A percentile compares a stretch with the other conserved stretches of the same genome.
Conservation (phyloP, 92 coral and sea anemone genomes). For the Muricea muricata region DNA sequence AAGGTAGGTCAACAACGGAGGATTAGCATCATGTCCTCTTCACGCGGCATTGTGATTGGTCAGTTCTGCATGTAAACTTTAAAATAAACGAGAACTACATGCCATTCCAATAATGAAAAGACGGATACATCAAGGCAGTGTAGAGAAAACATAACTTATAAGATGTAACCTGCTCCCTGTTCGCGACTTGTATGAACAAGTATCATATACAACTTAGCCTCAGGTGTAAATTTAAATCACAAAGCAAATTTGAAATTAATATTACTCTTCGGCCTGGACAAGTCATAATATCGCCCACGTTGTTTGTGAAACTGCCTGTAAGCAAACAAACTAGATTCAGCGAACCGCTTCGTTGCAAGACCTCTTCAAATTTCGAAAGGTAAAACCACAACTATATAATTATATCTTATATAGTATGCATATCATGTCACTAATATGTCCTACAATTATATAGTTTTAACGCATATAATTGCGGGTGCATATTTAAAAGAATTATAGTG, state of each 20-base stretch:
- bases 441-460: too few relatives aligned
- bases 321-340: not conserved
- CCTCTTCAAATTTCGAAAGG: not conserved
- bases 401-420: not conserved
- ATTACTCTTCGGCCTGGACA: not conserved
- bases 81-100: not conserved
- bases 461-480: not conserved
- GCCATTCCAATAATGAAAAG: not conserved
- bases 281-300: not conserved
- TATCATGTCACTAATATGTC: too few relatives aligned
- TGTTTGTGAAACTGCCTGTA: not conserved
- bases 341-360: not conserved
- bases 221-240: slow-evolving; percentile 5
- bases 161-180: not conserved
- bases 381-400: not conserved
- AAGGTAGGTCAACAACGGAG: not conserved
- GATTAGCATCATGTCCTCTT: not conserved
- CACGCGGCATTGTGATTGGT: not conserved
- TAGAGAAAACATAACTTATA: not conserved
- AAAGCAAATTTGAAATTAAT: not conserved
- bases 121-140: not conserved
- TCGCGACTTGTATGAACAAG: not conserved
- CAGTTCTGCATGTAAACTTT: not conserved
- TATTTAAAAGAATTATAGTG: too few relatives aligned
- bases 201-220: not conserved